phyloP scores from a whole-genome alignment of 2,797 vertebrate species.

The Tenualosa ilisha region DNA sequence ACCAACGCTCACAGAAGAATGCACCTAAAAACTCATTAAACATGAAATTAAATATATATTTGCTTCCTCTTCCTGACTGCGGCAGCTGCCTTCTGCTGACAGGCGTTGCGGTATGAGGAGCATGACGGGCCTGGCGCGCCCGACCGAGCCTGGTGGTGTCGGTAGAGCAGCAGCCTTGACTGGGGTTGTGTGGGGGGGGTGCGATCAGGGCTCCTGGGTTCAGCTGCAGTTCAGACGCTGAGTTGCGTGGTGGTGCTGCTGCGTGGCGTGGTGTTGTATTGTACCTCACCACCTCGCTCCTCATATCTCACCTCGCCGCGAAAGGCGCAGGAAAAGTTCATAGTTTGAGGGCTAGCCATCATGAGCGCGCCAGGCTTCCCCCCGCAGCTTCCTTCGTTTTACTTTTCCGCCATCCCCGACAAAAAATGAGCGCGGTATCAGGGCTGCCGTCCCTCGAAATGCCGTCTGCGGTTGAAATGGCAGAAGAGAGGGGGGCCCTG shows the following conservation, averaged over 20 bases:
- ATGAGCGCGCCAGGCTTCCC: not conserved
- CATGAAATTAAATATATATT: slow-evolving; percentile 16
- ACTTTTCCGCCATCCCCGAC: not conserved
- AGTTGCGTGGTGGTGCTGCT: not conserved
- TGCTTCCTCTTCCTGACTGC: not conserved
- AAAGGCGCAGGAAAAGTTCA: not conserved
- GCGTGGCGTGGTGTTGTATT: not conserved
- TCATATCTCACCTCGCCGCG: no score
- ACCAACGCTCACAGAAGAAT: not conserved
- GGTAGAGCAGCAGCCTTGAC: not conserved
- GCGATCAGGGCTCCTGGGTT: not conserved
- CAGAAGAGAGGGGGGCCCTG: not conserved
- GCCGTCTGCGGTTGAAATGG: not conserved
- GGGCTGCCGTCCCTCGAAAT: not conserved
- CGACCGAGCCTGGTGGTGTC: not conserved
- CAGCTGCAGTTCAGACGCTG: not conserved
- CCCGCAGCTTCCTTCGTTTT: not conserved
- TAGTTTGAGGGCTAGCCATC: not conserved
- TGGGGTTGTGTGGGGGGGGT: no score
- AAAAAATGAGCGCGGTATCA: not conserved
- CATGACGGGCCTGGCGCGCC: not conserved
- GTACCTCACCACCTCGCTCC: no score
- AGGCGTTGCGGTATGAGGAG: slow-evolving; percentile 8
- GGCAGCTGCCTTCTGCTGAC: not conserved
- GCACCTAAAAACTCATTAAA: slow-evolving; percentile 17